Evolutionary conservation across 2,113 vertebrate species (phyloP).

Genomic region (Silurus asotus): DNA sequence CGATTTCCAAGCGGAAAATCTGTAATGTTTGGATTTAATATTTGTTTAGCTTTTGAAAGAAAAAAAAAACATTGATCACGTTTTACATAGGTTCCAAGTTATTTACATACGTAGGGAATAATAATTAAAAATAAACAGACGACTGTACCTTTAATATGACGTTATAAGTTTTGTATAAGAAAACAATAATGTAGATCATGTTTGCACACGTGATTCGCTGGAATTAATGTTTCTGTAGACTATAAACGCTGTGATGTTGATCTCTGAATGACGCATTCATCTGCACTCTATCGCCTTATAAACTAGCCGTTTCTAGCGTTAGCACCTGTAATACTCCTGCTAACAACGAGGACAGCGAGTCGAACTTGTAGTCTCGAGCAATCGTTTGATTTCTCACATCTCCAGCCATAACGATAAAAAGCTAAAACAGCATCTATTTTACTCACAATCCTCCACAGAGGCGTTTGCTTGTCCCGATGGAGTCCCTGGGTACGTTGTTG

Average conservation of each 20-base stretch:
- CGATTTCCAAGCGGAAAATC: neutral
- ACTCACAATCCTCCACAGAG: conserved; percentile 38
- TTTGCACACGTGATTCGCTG: neutral
- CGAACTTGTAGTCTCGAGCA: no score
- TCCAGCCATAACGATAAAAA: neutral
- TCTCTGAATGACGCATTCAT: neutral
- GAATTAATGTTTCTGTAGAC: neutral
- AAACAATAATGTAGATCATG: neutral
- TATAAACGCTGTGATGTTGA: neutral
- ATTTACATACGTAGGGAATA: neutral
- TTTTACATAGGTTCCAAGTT: neutral
- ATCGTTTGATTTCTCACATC: neutral
- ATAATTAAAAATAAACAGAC: neutral
- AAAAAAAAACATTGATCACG: neutral
- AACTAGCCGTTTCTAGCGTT: neutral
- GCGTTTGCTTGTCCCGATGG: neutral
- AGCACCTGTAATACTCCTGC: neutral
- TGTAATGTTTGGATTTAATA: neutral
- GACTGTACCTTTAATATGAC: neutral
- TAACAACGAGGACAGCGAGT: neutral
- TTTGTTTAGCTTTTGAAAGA: neutral
- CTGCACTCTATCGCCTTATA: neutral
- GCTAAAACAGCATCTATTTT: neutral
- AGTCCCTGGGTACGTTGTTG: conserved; percentile 3
- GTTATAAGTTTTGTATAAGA: neutral